Percentiles rank a stretch among this genome's conserved stretches.
Conservation (phyloP, 1,140 invertebrate genomes). For the Zaprionus davidi region DNA sequence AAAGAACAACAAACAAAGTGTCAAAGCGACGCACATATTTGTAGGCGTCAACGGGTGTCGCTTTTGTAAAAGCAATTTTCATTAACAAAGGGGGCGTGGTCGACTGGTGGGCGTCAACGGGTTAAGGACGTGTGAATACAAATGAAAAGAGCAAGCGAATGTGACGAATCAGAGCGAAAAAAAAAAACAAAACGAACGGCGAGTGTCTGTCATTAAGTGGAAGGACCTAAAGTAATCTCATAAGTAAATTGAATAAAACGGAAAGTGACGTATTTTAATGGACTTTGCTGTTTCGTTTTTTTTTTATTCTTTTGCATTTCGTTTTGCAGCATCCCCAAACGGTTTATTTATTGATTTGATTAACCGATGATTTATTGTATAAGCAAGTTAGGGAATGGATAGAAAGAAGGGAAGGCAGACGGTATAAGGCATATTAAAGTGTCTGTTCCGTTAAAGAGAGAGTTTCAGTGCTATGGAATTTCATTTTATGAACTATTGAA, state of each 20-base stretch:
- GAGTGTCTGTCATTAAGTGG: conserved; percentile 27
- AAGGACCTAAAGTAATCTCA: conserved; percentile 27
- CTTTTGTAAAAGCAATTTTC: conserved; percentile 63
- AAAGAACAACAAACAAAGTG: conserved; percentile 34
- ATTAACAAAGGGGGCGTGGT: conserved; percentile 52
- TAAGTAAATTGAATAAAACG: conserved; percentile 47
- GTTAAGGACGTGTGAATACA: conserved; percentile 46
- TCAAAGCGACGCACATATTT: conserved; percentile 56
- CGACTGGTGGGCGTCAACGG: conserved; percentile 27
- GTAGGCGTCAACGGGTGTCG: conserved; percentile 56
- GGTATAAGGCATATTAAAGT: neutral
- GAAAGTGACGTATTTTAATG: conserved; percentile 26
- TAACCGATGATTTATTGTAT: conserved; percentile 16
- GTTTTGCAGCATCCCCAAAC: neutral
- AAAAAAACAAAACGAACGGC: conserved; percentile 2
- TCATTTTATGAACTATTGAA: neutral
- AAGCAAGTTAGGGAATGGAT: neutral
- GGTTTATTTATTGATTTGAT: conserved; percentile 19
- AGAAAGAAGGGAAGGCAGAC: neutral
- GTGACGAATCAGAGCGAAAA: conserved; percentile 22
- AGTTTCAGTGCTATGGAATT: neutral
- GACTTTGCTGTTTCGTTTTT: conserved; percentile 10
- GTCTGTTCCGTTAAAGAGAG: no score
- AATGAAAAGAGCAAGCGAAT: conserved; percentile 42
- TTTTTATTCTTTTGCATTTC: neutral